Percentiles rank a stretch among this genome's conserved stretches.
These are phyloP conservation scores for Xyrichtys novacula DNA, from an alignment of 2,797 vertebrate genomes.

Conservation along the genomic window DNA sequence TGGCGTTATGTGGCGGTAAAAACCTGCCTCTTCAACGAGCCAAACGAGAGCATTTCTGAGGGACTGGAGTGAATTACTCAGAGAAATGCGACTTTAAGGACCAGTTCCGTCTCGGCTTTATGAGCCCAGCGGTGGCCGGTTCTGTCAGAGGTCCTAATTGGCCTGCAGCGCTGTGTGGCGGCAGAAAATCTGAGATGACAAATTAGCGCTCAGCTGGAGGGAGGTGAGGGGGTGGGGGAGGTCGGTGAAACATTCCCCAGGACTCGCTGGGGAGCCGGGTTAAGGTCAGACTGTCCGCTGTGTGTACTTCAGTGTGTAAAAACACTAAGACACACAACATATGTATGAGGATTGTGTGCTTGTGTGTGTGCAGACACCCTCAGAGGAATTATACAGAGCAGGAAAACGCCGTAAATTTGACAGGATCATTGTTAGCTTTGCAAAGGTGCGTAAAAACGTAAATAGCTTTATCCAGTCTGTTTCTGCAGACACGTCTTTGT, in stretches of 20 bases:
- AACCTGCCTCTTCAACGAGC: conserved; percentile 7
- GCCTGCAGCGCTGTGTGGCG: conserved; percentile 44
- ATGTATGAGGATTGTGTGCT: neutral
- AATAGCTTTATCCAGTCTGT: too few relatives aligned
- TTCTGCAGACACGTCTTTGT: too few relatives aligned
- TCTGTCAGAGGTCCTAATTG: conserved; percentile 51
- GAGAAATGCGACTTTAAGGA: conserved; percentile 17
- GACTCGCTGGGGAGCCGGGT: conserved; percentile 50
- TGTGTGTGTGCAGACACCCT: neutral
- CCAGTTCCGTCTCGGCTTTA: conserved; percentile 21
- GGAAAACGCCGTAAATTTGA: too few relatives aligned
- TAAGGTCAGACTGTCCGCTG: conserved; percentile 64
- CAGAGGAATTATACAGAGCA: neutral
- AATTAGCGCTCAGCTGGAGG: conserved; percentile 71
- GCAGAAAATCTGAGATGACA: conserved; percentile 66
- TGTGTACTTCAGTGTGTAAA: conserved; percentile 35
- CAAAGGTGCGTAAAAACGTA: too few relatives aligned
- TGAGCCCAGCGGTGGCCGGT: conserved; percentile 26
- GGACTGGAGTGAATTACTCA: conserved; percentile 15
- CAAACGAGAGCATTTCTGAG: conserved; percentile 19
- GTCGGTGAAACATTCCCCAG: conserved; percentile 28
- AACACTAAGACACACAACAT: conserved; percentile 46
- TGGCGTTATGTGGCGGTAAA: conserved; percentile 18
- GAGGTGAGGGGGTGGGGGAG: conserved; percentile 26
- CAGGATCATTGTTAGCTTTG: too few relatives aligned